Conservation (phyloP, 1,140 invertebrate genomes). For the Potamilus streckersoni region DNA sequence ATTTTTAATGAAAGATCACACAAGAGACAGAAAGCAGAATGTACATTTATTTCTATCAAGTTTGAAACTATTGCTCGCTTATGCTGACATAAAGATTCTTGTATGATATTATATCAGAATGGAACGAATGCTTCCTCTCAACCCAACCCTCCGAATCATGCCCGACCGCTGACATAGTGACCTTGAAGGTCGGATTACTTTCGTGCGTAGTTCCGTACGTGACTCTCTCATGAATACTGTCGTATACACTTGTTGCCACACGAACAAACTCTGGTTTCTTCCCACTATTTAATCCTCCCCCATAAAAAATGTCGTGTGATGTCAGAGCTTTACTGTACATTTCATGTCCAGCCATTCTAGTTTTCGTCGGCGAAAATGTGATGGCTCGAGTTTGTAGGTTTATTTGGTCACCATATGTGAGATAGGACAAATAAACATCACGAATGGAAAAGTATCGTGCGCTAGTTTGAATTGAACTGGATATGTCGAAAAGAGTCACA, state of each 20-base stretch:
- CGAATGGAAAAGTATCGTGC: conserved; percentile 23
- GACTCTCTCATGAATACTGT: conserved; percentile 7
- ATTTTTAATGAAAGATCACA: too few relatives aligned
- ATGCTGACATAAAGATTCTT: conserved; percentile 28
- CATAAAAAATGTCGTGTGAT: conserved; percentile 48
- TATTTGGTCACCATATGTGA: conserved; percentile 39
- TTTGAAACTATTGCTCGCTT: not conserved
- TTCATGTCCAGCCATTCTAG: conserved; percentile 42
- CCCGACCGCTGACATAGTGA: conserved; percentile 20
- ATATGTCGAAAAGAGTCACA: conserved; percentile 36
- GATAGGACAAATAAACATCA: conserved; percentile 33
- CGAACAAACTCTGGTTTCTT: conserved; percentile 36
- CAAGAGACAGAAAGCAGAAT: too few relatives aligned
- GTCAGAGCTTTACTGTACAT: conserved; percentile 37
- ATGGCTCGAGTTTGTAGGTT: conserved; percentile 30
- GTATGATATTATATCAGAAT: conserved; percentile 37
- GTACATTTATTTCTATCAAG: too few relatives aligned
- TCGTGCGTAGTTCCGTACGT: conserved; percentile 34
- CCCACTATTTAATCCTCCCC: conserved; percentile 1
- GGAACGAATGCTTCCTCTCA: conserved; percentile 29
- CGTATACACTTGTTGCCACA: conserved; percentile 39
- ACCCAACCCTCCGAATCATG: conserved; percentile 30
- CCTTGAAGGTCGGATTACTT: conserved; percentile 25
- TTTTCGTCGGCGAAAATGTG: conserved; percentile 41
- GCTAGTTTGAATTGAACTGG: conserved; percentile 4